phyloP scores from a whole-genome alignment of 1,140 invertebrate species.

The Eumeta japonica region DNA sequence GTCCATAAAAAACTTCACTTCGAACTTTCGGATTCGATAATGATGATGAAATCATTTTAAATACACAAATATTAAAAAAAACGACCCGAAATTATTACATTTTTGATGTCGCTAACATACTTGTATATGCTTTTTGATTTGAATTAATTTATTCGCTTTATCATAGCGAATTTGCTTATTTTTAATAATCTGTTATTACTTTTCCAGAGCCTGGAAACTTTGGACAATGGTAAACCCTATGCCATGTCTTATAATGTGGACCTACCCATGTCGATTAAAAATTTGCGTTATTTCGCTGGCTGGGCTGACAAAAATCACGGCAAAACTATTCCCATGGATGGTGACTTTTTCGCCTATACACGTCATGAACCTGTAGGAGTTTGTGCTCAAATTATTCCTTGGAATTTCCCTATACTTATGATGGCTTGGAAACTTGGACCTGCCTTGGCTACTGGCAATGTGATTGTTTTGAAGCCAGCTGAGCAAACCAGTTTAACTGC shows the following conservation, averaged over 20 bases:
- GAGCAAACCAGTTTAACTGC: conserved; percentile 96
- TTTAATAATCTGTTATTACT: no score
- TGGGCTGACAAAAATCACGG: conserved; percentile 92
- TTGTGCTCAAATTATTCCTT: conserved; percentile 96
- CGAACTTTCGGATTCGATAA: no score
- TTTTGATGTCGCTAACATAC: no score
- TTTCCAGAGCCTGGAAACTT: conserved; percentile 84
- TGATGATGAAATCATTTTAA: no score
- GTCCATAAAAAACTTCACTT: no score
- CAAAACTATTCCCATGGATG: conserved; percentile 87
- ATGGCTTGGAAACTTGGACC: conserved; percentile 94
- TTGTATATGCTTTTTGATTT: no score
- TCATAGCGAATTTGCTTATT: no score
- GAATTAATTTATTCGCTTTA: no score
- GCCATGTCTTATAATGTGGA: conserved; percentile 71
- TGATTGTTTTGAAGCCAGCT: conserved; percentile 90
- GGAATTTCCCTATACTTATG: conserved; percentile 98
- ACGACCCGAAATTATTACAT: no score
- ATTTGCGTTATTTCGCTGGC: conserved; percentile 84
- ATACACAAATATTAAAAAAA: no score
- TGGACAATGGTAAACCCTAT: conserved; percentile 95
- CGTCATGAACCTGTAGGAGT: conserved; percentile 94
- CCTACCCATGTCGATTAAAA: conserved; percentile 65
- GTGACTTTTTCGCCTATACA: conserved; percentile 85
- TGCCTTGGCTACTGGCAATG: conserved; percentile 89